These are phyloP conservation scores for Dolichoris vasculosae DNA, from an alignment of 1,140 invertebrate genomes.

Conservation along the genomic window DNA sequence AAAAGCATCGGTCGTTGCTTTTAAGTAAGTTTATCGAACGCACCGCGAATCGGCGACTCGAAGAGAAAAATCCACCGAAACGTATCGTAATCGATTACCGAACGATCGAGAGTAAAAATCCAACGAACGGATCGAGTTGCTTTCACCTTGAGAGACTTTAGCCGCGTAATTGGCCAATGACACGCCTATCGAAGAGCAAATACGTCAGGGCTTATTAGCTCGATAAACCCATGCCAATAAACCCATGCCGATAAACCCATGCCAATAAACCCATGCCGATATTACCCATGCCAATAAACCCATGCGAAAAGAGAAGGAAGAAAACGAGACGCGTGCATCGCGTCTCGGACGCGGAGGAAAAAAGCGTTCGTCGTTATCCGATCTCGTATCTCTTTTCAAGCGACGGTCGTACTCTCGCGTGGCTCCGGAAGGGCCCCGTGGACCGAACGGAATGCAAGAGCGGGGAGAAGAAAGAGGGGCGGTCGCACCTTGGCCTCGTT, in stretches of 20 bases:
- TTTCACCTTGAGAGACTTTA: background rate
- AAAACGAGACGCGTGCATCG: background rate
- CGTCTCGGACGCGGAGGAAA: background rate
- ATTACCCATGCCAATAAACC: background rate
- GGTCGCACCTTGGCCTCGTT: background rate
- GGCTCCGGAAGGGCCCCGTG: too few species aligned
- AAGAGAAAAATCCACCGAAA: too few species aligned
- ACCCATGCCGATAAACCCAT: background rate
- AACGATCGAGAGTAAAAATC: background rate
- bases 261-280: background rate
- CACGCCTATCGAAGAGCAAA: background rate
- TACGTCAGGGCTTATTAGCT: background rate
- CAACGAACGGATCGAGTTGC: background rate
- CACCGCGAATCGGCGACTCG: too few species aligned
- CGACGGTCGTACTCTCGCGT: too few species aligned
- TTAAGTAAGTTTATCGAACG: too few species aligned
- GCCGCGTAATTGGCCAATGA: background rate
- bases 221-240: background rate
- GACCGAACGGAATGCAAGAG: too few species aligned
- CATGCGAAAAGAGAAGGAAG: too few species aligned
- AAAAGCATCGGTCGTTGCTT: too few species aligned
- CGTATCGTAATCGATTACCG: background rate
- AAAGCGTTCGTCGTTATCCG: background rate
- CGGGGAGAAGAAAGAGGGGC: too few species aligned
- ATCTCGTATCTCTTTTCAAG: background rate